A percentile compares a stretch with the other conserved stretches of the same genome.
These are phyloP conservation scores for Caenorhabditis plicata DNA, from an alignment of 2,888 invertebrate species.

Conservation along the genomic window DNA sequence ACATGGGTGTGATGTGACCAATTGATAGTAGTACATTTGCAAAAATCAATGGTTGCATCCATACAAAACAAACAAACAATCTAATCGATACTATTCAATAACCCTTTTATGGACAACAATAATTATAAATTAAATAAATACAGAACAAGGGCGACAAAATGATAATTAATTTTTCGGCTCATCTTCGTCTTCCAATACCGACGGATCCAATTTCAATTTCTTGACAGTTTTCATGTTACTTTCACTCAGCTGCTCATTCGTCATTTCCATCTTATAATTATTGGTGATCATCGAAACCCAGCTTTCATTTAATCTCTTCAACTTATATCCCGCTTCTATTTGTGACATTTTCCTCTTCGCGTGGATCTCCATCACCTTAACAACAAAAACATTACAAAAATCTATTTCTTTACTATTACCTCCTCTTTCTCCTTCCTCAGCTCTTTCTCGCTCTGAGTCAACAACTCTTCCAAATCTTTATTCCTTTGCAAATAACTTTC, in stretches of 20 bases:
- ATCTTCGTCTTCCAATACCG: too few relatives aligned
- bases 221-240: too few relatives aligned
- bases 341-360: slow-evolving; percentile 53
- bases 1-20: too few relatives aligned
- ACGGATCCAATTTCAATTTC: too few relatives aligned
- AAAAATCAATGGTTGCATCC: too few relatives aligned
- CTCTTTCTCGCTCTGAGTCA: slow-evolving; percentile 31
- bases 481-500: slow-evolving; percentile 50
- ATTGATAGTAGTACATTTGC: too few relatives aligned
- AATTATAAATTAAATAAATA: too few relatives aligned
- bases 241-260: slow-evolving; percentile 1
- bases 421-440: slow-evolving; percentile 32
- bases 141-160: too few relatives aligned
- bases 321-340: slow-evolving; percentile 51
- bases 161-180: too few relatives aligned
- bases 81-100: too few relatives aligned
- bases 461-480: slow-evolving; percentile 38
- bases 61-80: too few relatives aligned
- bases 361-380: slow-evolving; percentile 51
- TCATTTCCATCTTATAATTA: slow-evolving; percentile 53
- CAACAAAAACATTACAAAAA: slow-evolving; percentile 18
- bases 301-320: slow-evolving; percentile 43
- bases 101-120: too few relatives aligned
- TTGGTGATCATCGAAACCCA: slow-evolving; percentile 53
- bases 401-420: slow-evolving; percentile 11